Evolutionary conservation across 2,797 vertebrate genomes (phyloP).

Genomic region (Enteromius trimaculatus): DNA sequence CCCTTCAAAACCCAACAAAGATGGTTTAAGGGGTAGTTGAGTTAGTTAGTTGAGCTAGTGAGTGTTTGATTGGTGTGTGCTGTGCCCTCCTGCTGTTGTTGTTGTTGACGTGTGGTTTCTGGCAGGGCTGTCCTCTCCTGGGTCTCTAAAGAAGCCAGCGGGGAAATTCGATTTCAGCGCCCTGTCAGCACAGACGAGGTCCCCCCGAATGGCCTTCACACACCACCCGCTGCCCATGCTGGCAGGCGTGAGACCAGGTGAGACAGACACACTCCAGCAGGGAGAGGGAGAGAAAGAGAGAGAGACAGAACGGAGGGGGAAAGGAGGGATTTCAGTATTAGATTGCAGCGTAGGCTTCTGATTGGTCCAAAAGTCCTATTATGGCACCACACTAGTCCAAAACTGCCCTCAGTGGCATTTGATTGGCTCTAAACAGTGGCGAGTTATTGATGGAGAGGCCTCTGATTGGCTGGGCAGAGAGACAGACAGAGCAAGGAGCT

Average conservation of each 20-base stretch:
- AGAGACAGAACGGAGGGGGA: background rate
- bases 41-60: background rate
- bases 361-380: conserved; percentile 25
- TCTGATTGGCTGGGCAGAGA: conserved; percentile 31
- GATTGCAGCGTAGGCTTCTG: conserved; percentile 27
- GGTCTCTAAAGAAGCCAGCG: conserved; percentile 97
- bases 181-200: conserved; percentile 91
- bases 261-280: conserved; percentile 68
- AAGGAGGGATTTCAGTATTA: conserved; percentile 20
- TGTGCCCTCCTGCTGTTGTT: conserved; percentile 72
- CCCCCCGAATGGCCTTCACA: conserved; percentile 96
- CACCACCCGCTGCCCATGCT: conserved; percentile 97
- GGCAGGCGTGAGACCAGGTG: conserved; percentile 98
- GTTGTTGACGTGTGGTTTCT: conserved; percentile 68
- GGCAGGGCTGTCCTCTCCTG: conserved; percentile 88
- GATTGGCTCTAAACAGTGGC: conserved; percentile 28
- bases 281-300: conserved; percentile 26
- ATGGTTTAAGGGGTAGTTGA: background rate
- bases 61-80: conserved; percentile 49
- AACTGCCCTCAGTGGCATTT: conserved; percentile 13
- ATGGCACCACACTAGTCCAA: conserved; percentile 30
- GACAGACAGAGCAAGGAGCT: conserved; percentile 25
- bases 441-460: conserved; percentile 21
- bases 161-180: conserved; percentile 97
- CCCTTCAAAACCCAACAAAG: background rate